Evolutionary conservation across 2,888 invertebrate genomes (phyloP).

Genomic region (Marronus borbonicus): DNA sequence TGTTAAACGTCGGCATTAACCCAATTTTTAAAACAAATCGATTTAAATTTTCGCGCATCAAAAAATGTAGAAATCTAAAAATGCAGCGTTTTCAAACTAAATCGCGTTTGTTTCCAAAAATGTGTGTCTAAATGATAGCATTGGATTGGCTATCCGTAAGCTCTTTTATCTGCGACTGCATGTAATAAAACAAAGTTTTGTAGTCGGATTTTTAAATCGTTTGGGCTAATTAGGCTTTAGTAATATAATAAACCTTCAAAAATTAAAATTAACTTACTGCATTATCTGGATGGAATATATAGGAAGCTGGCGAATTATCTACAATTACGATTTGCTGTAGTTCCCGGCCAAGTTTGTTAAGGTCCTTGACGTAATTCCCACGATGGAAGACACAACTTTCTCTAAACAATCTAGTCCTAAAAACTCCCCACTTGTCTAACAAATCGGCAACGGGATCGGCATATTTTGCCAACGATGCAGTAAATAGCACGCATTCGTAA

Average conservation of each 20-base stretch:
- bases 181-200: too few relatives aligned
- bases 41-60: too few relatives aligned
- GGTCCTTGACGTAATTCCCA: constrained; percentile 99
- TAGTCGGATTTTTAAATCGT: too few relatives aligned
- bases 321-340: constrained; percentile 97
- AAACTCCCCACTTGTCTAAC: constrained; percentile 96
- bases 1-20: too few relatives aligned
- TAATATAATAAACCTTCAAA: background rate
- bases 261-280: constrained; percentile 83
- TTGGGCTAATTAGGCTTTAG: background rate
- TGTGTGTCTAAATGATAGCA: too few relatives aligned
- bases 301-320: constrained; percentile 99
- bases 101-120: too few relatives aligned
- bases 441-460: constrained; percentile 99
- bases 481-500: constrained; percentile 99
- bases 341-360: constrained; percentile 97
- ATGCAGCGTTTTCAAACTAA: too few relatives aligned
- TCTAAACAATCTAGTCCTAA: constrained; percentile 96
- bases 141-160: too few relatives aligned
- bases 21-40: too few relatives aligned
- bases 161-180: too few relatives aligned
- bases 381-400: constrained; percentile 99
- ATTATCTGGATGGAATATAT: constrained; percentile 99
- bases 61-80: too few relatives aligned
- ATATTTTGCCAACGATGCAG: constrained; percentile 99